Evolutionary conservation across 1,140 invertebrate species (phyloP), one percentile per base, ranked within the genome.

Genomic region (Notospermus geniculatus): DNA sequence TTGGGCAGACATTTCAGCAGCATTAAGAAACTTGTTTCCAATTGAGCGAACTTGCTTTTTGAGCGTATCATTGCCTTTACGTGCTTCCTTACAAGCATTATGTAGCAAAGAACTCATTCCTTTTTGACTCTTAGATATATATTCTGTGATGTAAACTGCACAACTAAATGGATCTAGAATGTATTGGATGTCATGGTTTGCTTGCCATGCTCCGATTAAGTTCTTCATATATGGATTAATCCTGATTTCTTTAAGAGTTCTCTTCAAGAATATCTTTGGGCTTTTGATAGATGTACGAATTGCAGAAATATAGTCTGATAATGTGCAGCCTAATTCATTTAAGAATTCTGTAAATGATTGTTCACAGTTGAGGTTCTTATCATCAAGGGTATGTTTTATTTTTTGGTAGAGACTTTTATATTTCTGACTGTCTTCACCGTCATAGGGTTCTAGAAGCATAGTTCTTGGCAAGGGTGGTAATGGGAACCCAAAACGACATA

Each of bases 11-110:
- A 69, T 32, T 60, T 69, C 65, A 59, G 54, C 32, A 52, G 54
- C 50, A 30, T 62, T 67, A 0, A 70, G 36, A 36, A 67, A 62
- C 22, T 69, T 62, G 29, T 71, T 68, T 55, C 66, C 64, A 54
- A 71, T 53, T 2, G 23, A 2, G 4, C 57, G 58, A 9, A 71
- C 55, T 52, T 69, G 58, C 25, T 60, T 45, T 60, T 61, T 68
- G 5, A 72, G 23, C 39, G 53, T 57, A 25, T 29, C 32, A 43
- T 68, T 70, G 13, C 64, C 66, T 32, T 66, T 29, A 41, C 57
- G 52, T n/a, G 55, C 62, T 55, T 71, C 67, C 43, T 63, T 25
- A 54, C 63, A 63, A n/a, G 67, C 65, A 50, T 50, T 50, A 27
- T 50, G 46, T 4, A 50, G 25, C 5, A 50, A n/a, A 7, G 46